These are phyloP conservation scores for Amphiprion clarkii DNA, from an alignment of 2,797 vertebrate genomes.

Conservation along the genomic window DNA sequence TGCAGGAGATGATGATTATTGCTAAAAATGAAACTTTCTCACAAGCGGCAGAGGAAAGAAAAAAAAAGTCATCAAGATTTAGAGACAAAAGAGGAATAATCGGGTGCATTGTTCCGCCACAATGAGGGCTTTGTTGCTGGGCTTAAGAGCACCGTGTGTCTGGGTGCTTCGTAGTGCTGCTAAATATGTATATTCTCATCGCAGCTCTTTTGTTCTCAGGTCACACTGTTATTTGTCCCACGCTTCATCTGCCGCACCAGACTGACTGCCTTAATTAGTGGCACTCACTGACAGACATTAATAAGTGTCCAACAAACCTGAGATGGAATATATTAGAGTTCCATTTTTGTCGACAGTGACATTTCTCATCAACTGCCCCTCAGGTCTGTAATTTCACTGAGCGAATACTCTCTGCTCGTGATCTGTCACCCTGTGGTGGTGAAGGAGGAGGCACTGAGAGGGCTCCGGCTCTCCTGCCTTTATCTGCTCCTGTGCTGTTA, in stretches of 20 bases:
- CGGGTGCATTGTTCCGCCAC: constrained; percentile 17
- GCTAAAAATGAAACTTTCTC: constrained; percentile 11
- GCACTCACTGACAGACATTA: constrained; percentile 77
- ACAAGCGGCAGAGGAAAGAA: not conserved
- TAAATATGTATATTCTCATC: constrained; percentile 69
- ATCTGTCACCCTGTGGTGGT: constrained; percentile 56
- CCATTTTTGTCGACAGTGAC: constrained; percentile 77
- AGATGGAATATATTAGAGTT: constrained; percentile 78
- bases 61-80: not conserved
- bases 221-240: constrained; percentile 75
- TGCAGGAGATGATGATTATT: constrained; percentile 12
- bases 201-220: constrained; percentile 69
- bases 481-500: not conserved
- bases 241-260: constrained; percentile 63
- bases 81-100: constrained; percentile 38
- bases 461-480: not conserved
- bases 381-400: constrained; percentile 73
- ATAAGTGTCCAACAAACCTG: constrained; percentile 73
- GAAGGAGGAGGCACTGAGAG: not conserved
- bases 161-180: constrained; percentile 29
- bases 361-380: constrained; percentile 75
- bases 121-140: constrained; percentile 41
- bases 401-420: constrained; percentile 44
- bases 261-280: constrained; percentile 79
- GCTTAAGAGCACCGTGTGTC: constrained; percentile 24